Percentiles rank a stretch among this genome's conserved stretches.
Evolutionary conservation across 2,888 invertebrate species (phyloP).

Genomic region (Acrobasis suavella): DNA sequence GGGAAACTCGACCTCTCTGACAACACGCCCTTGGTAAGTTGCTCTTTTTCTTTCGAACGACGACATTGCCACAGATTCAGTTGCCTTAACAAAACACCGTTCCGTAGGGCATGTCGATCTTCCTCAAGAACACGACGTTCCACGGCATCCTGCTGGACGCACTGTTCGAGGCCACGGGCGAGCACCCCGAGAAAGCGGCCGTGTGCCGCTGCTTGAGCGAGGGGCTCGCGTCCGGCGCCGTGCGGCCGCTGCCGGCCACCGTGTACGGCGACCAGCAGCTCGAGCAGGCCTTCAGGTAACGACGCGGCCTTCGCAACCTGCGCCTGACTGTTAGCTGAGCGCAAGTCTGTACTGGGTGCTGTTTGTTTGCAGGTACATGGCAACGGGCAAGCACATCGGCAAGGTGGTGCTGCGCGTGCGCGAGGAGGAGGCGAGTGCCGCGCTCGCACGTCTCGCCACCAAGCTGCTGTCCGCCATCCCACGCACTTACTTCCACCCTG

Average conservation of each 20-base stretch:
- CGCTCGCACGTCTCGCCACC: slow-evolving; percentile 61
- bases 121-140: slow-evolving; percentile 98
- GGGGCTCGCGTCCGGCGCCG: slow-evolving; percentile 94
- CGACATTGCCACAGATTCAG: background rate
- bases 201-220: slow-evolving; percentile 90
- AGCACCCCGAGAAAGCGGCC: slow-evolving; percentile 85
- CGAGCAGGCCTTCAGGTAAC: slow-evolving; percentile 92
- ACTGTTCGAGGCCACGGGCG: slow-evolving; percentile 88
- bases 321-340: background rate
- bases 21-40: slow-evolving; percentile 87
- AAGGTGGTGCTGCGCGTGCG: slow-evolving; percentile 96
- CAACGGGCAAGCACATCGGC: slow-evolving; percentile 98
- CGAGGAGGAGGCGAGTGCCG: slow-evolving; percentile 85
- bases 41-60: background rate
- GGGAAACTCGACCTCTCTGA: slow-evolving; percentile 98
- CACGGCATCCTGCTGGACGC: slow-evolving; percentile 98
- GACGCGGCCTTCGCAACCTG: background rate
- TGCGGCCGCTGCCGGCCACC: slow-evolving; percentile 93
- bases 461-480: slow-evolving; percentile 91
- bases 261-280: slow-evolving; percentile 93
- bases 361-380: slow-evolving; percentile 87
- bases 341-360: background rate
- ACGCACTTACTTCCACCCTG: slow-evolving; percentile 91
- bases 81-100: background rate
- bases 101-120: slow-evolving; percentile 93